Evolutionary conservation across 2,797 vertebrate species (phyloP).

Genomic region (Syngnathus rostellatus): DNA sequence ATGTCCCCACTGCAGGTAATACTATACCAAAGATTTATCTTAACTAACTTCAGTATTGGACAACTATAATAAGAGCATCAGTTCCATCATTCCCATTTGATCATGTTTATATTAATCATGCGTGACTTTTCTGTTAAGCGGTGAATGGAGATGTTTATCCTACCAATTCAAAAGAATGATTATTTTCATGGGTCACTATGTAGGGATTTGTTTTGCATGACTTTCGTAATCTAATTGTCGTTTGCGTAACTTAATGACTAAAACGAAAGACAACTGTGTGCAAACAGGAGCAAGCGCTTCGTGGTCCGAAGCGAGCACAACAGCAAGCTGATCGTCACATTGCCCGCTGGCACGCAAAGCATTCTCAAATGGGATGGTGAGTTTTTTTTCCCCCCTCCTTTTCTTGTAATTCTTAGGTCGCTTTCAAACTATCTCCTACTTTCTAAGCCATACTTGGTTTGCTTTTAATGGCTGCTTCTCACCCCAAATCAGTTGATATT

Average conservation of each 20-base stretch:
- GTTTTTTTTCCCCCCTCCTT: not conserved
- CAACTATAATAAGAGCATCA: not conserved
- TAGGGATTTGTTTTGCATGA: not conserved
- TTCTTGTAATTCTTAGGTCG: not conserved
- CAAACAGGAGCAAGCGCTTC: constrained; percentile 66
- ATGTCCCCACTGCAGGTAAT: constrained; percentile 87
- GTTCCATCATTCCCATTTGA: not conserved
- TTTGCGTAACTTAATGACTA: not conserved
- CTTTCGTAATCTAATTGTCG: too few species aligned
- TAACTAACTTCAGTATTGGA: not conserved
- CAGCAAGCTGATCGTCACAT: constrained; percentile 82
- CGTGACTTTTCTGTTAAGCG: not conserved
- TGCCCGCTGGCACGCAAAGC: constrained; percentile 47
- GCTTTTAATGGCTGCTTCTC: too few species aligned
- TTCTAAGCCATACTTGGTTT: not conserved
- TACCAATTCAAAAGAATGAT: not conserved
- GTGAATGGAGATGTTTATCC: not conserved
- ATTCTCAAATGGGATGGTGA: constrained; percentile 26
- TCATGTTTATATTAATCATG: not conserved
- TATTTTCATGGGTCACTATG: not conserved
- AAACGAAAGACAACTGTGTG: not conserved
- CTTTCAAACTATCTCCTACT: not conserved
- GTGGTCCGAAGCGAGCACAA: constrained; percentile 85
- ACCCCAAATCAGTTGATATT: too few species aligned
- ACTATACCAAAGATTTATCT: not conserved